Conservation (phyloP, 2,797 vertebrate genomes). For the Clarias fuscus region DNA sequence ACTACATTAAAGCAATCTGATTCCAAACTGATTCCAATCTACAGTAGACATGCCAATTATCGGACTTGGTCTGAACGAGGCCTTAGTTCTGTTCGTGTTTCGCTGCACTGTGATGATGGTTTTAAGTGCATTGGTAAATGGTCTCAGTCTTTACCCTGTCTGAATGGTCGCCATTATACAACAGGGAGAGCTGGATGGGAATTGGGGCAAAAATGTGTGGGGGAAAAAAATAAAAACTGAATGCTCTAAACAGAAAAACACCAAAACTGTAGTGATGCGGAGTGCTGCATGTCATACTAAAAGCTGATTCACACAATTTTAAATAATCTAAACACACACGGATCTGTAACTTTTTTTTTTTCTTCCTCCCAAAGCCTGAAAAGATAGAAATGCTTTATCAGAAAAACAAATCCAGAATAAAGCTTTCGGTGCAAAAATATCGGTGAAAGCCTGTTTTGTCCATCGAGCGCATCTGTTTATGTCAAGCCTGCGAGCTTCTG, state of each 20-base stretch:
- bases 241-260: neutral
- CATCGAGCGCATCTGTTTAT: conserved; percentile 40
- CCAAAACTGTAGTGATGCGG: neutral
- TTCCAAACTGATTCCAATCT: too few species aligned
- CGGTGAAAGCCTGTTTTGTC: conserved; percentile 23
- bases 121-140: too few species aligned
- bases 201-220: neutral
- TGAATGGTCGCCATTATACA: neutral
- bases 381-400: neutral
- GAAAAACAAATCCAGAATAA: neutral
- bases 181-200: neutral
- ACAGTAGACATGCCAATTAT: too few species aligned
- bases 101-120: neutral
- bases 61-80: too few species aligned
- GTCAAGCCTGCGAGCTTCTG: conserved; percentile 36
- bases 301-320: neutral
- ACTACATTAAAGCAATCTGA: too few species aligned
- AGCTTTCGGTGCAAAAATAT: too few species aligned
- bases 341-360: neutral
- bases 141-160: neutral
- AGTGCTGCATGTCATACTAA: neutral
- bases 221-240: too few species aligned
- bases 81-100: neutral
- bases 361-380: neutral
- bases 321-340: neutral